These are phyloP conservation scores for Minunthozetes semirufus DNA, from an alignment of 2,888 invertebrate genomes.

Conservation along the genomic window DNA sequence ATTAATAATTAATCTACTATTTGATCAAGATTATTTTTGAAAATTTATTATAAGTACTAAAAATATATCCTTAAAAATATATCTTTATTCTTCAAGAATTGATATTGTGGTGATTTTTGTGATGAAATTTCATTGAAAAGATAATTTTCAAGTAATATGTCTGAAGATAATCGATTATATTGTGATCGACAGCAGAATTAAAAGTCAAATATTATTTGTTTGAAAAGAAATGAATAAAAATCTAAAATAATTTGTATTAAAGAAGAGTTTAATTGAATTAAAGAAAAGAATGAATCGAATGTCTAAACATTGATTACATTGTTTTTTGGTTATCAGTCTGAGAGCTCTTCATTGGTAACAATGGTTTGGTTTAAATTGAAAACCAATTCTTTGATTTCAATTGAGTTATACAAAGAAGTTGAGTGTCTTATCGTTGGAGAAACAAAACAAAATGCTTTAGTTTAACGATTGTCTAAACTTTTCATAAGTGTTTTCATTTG, in stretches of 20 bases:
- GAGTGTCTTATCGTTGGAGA: conserved; percentile 22
- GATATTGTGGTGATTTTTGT: too few relatives aligned
- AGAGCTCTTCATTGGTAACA: neutral
- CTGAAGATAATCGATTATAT: too few relatives aligned
- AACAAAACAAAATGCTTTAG: conserved; percentile 6
- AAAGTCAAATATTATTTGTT: too few relatives aligned
- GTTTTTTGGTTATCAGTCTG: neutral
- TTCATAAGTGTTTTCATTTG: conserved; percentile 17
- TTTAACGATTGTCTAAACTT: conserved; percentile 15
- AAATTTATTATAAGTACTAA: too few relatives aligned
- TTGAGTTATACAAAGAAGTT: neutral
- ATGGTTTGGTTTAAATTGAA: neutral
- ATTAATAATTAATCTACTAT: too few relatives aligned
- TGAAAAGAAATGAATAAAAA: too few relatives aligned
- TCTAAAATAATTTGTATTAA: neutral
- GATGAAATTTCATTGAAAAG: too few relatives aligned
- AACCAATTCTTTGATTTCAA: neutral
- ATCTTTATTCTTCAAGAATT: too few relatives aligned
- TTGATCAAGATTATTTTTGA: too few relatives aligned
- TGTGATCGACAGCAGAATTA: too few relatives aligned
- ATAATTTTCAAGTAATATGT: too few relatives aligned
- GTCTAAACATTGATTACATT: conserved; percentile 6
- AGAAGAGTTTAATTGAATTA: neutral
- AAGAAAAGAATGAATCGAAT: neutral
- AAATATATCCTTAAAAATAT: too few relatives aligned